phyloP scores from a whole-genome alignment of 1,140 invertebrate genomes.

The Macrosteles quadrilineatus region DNA sequence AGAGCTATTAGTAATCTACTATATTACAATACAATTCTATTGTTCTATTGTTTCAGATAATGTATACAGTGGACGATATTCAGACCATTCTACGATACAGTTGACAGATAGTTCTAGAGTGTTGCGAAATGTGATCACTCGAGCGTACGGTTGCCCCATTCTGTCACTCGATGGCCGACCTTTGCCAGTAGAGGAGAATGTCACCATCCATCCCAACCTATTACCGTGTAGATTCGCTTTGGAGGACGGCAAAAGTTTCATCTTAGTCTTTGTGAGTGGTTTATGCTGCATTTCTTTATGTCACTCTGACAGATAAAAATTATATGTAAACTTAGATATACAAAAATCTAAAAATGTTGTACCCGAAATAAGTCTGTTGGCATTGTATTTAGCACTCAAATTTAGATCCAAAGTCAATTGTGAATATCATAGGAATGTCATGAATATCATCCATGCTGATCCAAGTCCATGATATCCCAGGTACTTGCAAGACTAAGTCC shows the following conservation, averaged over 20 bases:
- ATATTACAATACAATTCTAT: no score
- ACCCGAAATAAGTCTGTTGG: no score
- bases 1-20: neutral
- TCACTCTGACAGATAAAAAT: no score
- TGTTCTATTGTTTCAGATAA: neutral
- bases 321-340: no score
- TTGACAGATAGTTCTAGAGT: constrained; percentile 59
- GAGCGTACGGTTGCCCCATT: constrained; percentile 73
- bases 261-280: constrained; percentile 56
- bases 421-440: no score
- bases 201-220: constrained; percentile 67
- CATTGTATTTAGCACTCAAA: no score
- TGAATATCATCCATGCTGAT: no score
- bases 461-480: no score
- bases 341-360: no score
- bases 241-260: constrained; percentile 69
- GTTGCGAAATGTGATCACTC: constrained; percentile 66
- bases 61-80: neutral
- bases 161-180: constrained; percentile 54
- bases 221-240: constrained; percentile 65
- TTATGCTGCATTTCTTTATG: no score
- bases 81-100: constrained; percentile 34
- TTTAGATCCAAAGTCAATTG: no score
- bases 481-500: no score
- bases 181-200: neutral